Percentiles rank a stretch among this genome's conserved stretches.
Conservation (phyloP, 2,113 vertebrate genomes). For the Bungarus multicinctus region DNA sequence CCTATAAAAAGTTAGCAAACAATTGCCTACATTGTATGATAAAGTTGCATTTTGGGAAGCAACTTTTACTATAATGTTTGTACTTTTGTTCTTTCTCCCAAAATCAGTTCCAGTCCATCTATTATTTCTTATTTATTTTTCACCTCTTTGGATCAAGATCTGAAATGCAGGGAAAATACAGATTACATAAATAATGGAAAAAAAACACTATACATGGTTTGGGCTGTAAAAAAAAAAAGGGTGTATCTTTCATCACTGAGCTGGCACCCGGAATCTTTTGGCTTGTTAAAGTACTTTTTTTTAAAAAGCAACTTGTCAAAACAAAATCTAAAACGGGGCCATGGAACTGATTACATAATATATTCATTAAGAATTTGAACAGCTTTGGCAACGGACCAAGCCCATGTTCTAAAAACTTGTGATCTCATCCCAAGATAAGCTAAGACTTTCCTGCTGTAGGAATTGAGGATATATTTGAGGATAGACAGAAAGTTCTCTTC, state of each 20-base stretch:
- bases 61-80: background rate
- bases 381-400: conserved; percentile 44
- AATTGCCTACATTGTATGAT: background rate
- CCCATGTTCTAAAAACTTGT: conserved; percentile 16
- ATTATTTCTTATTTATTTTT: background rate
- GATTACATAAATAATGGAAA: background rate
- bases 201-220: conserved; percentile 1
- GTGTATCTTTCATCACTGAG: conserved; percentile 11
- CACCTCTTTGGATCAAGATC: conserved; percentile 17
- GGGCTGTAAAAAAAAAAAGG: conserved; percentile 28
- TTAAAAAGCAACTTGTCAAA: conserved; percentile 57
- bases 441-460: background rate
- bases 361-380: conserved; percentile 48
- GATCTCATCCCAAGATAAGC: background rate
- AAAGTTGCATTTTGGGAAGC: background rate
- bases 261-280: conserved; percentile 39
- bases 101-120: background rate
- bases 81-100: conserved; percentile 13
- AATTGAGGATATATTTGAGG: background rate
- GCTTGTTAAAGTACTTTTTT: conserved; percentile 10
- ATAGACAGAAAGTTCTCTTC: background rate
- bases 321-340: conserved; percentile 56
- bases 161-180: conserved; percentile 14
- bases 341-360: conserved; percentile 35
- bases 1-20: background rate